Evolutionary conservation across 37 sponge, comb jelly and placozoan genomes (phyloP), one percentile per base, ranked within the genome.

Genomic region (Eunapius fragilis): DNA sequence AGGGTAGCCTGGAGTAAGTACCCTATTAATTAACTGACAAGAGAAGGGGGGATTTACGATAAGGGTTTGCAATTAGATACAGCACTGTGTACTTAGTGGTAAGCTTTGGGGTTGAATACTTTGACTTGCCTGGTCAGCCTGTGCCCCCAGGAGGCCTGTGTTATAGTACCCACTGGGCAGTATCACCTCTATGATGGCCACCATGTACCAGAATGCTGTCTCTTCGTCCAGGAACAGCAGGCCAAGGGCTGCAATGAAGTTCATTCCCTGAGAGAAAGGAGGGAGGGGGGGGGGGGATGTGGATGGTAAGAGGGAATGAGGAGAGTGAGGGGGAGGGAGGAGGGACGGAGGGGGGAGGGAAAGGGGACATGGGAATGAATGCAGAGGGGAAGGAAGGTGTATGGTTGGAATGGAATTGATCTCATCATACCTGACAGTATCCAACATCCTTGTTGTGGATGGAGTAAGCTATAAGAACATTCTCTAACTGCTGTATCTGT

Each of bases 141-240:
- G 94, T 31, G 88, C 85, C 9, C 73, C 90, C n/a, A 87, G 6
- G 67, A 93, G 78, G 7, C 85, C 88, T 11, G 82, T 75, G 30
- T 82, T 79, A 77, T 47, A 93, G 49, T 93, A 93, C 34, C 76
- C 41, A 6, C 1, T 3, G 25, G 94, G 91, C 49, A 93, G 49
- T 0, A 90, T 33, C 78, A 85, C 87, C 48, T 93, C 91, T 31
- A 93, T 78, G 25, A 93, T 45, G 27, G 88, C 82, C 50, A 90
- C 85, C 84, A 93, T 32, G 67, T 67, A 95, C 95, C 95, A 95
- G 37, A 95, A 95, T 3, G 84, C 38, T 0, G 80, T 87, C 75
- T 95, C 95, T 75, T 95, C 95, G 71, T 93, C 91, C 5, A 95
- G 89, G 31, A 79, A 86, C 69, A 95, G 81, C 7, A 95, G 85